Conservation (phyloP, 2,888 invertebrate species). For the Bellardia bayeri region DNA sequence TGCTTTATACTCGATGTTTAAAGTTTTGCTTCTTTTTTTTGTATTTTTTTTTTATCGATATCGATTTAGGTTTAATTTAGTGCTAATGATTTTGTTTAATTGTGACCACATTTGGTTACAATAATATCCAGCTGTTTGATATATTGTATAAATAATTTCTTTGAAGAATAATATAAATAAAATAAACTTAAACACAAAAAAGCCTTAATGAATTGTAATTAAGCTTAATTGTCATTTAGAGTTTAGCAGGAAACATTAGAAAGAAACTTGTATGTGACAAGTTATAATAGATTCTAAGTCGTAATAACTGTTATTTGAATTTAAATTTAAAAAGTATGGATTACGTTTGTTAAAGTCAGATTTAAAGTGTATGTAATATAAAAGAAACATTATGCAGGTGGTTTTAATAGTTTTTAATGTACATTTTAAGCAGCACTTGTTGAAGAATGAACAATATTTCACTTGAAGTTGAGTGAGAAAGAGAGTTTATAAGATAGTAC, state of each 20-base stretch:
- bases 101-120: slow-evolving; percentile 23
- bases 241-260: slow-evolving; percentile 12
- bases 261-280: slow-evolving; percentile 6
- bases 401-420: not conserved
- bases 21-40: not conserved
- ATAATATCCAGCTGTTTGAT: slow-evolving; percentile 51
- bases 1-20: slow-evolving; percentile 1
- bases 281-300: not conserved
- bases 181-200: not conserved
- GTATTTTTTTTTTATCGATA: no score
- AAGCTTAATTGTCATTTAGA: slow-evolving; percentile 17
- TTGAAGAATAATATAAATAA: not conserved
- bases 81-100: slow-evolving; percentile 62
- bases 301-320: slow-evolving; percentile 26
- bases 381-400: slow-evolving; percentile 43
- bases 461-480: no score
- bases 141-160: not conserved
- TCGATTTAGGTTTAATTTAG: slow-evolving; percentile 46
- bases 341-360: not conserved
- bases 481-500: no score
- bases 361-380: not conserved
- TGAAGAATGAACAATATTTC: no score
- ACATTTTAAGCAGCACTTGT: no score
- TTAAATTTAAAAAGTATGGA: slow-evolving; percentile 14
- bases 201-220: slow-evolving; percentile 39